phyloP scores from a whole-genome alignment of 1,140 invertebrate species.

The Drosophila bifasciata region DNA sequence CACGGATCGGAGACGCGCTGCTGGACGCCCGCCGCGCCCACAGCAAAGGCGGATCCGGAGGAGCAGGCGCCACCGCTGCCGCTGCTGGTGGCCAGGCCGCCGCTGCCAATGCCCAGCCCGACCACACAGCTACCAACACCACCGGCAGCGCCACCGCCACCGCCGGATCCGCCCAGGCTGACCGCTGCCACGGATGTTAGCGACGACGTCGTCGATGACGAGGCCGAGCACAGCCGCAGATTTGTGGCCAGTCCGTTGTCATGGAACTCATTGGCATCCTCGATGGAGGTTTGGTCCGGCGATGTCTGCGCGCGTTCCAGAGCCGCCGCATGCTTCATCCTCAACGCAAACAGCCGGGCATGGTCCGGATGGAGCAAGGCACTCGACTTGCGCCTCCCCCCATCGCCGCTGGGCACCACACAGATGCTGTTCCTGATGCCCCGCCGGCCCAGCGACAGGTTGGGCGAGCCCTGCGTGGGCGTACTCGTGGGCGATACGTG shows the following conservation, averaged over 20 bases:
- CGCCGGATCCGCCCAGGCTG: slow-evolving; percentile 73
- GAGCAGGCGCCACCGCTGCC: slow-evolving; percentile 65
- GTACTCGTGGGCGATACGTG: slow-evolving; percentile 80
- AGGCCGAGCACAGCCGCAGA: slow-evolving; percentile 81
- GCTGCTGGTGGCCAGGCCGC: slow-evolving; percentile 57
- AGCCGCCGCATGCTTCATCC: slow-evolving; percentile 85
- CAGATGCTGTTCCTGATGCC: slow-evolving; percentile 76
- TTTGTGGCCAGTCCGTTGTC: slow-evolving; percentile 77
- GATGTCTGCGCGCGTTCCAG: slow-evolving; percentile 82
- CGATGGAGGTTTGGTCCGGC: slow-evolving; percentile 82
- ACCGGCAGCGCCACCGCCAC: slow-evolving; percentile 60
- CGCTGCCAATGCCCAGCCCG: slow-evolving; percentile 28
- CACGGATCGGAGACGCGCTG: slow-evolving; percentile 84
- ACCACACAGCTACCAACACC: slow-evolving; percentile 17
- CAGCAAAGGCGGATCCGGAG: slow-evolving; percentile 79
- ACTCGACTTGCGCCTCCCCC: slow-evolving; percentile 86
- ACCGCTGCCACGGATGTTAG: slow-evolving; percentile 85
- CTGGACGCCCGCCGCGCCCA: slow-evolving; percentile 83
- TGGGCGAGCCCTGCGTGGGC: slow-evolving; percentile 84
- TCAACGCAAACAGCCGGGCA: slow-evolving; percentile 85
- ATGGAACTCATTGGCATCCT: slow-evolving; percentile 82
- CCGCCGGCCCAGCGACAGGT: slow-evolving; percentile 76
- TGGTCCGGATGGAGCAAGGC: slow-evolving; percentile 88
- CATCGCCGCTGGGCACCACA: slow-evolving; percentile 54
- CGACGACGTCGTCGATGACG: slow-evolving; percentile 86